phyloP scores from a whole-genome alignment of 2,797 vertebrate species.

The Acanthiza pusilla region DNA sequence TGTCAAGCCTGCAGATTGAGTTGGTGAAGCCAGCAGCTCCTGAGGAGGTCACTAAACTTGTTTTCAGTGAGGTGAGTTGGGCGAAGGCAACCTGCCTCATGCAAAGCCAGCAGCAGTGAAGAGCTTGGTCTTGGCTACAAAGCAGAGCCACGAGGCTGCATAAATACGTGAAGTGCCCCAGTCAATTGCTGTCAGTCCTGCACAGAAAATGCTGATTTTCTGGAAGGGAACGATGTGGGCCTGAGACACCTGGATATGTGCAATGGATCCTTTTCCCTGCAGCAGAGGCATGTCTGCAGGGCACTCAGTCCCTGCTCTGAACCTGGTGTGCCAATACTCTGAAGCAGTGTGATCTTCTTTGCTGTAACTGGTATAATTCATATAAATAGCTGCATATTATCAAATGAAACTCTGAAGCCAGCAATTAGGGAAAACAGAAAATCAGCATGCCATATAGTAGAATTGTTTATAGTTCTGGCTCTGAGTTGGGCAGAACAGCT shows the following conservation, averaged over 20 bases:
- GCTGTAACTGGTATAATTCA: not conserved
- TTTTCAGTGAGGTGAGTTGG: not conserved
- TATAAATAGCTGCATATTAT: not conserved
- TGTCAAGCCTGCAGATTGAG: not conserved
- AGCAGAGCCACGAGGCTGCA: rapidly evolving
- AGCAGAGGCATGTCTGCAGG: not conserved
- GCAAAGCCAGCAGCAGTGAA: not conserved
- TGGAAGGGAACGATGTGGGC: not conserved
- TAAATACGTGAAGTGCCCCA: not conserved
- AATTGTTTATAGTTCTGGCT: not conserved
- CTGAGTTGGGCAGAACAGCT: not conserved
- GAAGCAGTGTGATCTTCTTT: not conserved
- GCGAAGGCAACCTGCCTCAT: not conserved
- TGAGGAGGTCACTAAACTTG: not conserved
- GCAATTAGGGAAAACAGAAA: not conserved
- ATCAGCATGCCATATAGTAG: not conserved
- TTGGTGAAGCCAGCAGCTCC: not conserved
- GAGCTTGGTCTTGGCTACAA: not conserved
- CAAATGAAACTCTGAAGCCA: not conserved
- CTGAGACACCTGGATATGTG: not conserved
- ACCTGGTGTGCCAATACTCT: not conserved
- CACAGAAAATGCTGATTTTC: not conserved
- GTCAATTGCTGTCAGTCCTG: not conserved
- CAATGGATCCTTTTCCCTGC: not conserved
- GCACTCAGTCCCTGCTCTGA: not conserved